Percentiles rank a stretch among this genome's conserved stretches.
phyloP scores from a whole-genome alignment of 2,888 invertebrate species.

The Incurvaria masculella region DNA sequence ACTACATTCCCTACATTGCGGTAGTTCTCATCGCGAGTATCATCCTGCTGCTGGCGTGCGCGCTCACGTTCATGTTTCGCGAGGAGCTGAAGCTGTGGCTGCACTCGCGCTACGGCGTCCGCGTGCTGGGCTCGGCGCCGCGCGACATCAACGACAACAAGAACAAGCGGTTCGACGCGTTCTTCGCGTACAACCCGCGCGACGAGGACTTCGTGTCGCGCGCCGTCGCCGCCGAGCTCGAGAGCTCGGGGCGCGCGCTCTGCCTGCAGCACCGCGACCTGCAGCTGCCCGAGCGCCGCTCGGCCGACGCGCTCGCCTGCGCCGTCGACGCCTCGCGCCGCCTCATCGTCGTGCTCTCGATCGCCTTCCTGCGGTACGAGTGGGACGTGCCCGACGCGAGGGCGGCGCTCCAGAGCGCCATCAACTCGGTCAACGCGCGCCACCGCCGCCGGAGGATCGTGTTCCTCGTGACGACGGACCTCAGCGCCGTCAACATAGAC shows the following conservation, averaged over 20 bases:
- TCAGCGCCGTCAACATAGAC: conserved; percentile 65
- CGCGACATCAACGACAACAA: conserved; percentile 54
- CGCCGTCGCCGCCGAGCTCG: conserved; percentile 69
- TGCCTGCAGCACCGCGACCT: conserved; percentile 67
- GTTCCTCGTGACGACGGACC: conserved; percentile 52
- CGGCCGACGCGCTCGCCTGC: conserved; percentile 51
- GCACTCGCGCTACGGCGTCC: conserved; percentile 72
- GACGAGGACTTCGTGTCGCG: conserved; percentile 71
- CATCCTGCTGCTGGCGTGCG: conserved; percentile 64
- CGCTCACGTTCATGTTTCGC: conserved; percentile 69
- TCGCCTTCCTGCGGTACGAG: conserved; percentile 77
- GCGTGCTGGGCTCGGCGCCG: conserved; percentile 64
- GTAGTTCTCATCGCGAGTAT: conserved; percentile 68
- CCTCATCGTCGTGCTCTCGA: conserved; percentile 76
- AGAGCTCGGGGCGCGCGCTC: conserved; percentile 61
- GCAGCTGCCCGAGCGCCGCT: conserved; percentile 56
- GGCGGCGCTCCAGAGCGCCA: conserved; percentile 73
- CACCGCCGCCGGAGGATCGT: conserved; percentile 60
- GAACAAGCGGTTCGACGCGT: conserved; percentile 81
- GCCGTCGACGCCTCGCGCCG: conserved; percentile 63
- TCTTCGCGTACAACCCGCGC: conserved; percentile 80
- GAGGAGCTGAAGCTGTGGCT: conserved; percentile 77
- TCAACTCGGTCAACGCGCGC: conserved; percentile 62
- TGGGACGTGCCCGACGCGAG: conserved; percentile 81
- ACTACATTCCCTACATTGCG: conserved; percentile 72